Evolutionary conservation across 2,888 invertebrate species (phyloP), one percentile per base, ranked within the genome.

Genomic region (Sphaerophoria taeniata): DNA sequence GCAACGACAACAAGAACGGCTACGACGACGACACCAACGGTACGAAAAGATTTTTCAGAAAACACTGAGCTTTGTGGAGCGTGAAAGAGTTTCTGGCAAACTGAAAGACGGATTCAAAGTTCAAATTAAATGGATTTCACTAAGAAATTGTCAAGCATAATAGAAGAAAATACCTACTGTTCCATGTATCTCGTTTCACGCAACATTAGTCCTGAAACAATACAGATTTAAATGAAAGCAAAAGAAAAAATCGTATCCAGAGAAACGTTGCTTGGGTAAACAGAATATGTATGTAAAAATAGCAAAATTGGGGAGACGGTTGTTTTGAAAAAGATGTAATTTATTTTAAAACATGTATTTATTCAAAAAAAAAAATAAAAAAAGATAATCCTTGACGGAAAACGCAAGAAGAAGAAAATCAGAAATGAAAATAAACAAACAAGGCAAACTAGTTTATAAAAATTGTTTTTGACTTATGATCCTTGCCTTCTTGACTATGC

Each of bases 141-240:
- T 61, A 31, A 7, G 55, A 72, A 73, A 60, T 16, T 72, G 14
- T 53, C 53, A 6, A 70, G 34, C 12, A 77, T 36, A 76, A 56
- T 39, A 49, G 51, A 36, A 61, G 49, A 73, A 61, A 72, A 81
- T 61, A 6, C 71, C 47, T 55, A 75, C 67, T 24, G 24, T 24
- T 24, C 71, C 79, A 72, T 84, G 84, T 83, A 75, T 80, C 84
- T 75, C 56, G 74, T 84, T 80, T 84, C 75, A 84, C 74, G 75
- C 65, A 75, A 76, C 79, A 84, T 84, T 84, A 84, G 75, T 53
- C 60, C 67, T 60, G 71, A 75, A 71, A 72, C 71, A 84, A 60
- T 67, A 70, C 47, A 36, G 58, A 74, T 73, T 69, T 63, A 36
- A 24, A 14, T 7, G 51, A 47, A 6, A 36, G 4, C 31, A 58